phyloP scores from a whole-genome alignment of 2,888 invertebrate species.

The Drosophila phalerata region DNA sequence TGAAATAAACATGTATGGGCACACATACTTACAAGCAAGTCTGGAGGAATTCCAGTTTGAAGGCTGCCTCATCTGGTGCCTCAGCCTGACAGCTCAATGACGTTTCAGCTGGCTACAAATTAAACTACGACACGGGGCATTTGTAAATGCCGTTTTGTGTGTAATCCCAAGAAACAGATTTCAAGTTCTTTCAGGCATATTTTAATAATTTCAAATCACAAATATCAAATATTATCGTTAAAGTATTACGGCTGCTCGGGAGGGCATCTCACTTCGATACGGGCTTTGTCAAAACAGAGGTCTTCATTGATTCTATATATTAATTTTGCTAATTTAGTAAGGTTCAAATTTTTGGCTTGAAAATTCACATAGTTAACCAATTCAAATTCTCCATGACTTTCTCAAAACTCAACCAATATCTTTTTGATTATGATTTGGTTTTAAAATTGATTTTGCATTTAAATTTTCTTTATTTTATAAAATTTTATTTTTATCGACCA shows the following conservation, averaged over 20 bases:
- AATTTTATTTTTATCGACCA: too few relatives aligned
- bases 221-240: background rate
- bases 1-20: constrained; percentile 43
- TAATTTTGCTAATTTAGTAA: too few relatives aligned
- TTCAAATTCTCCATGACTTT: too few relatives aligned
- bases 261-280: too few relatives aligned
- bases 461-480: too few relatives aligned
- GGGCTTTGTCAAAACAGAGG: too few relatives aligned
- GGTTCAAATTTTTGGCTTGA: too few relatives aligned
- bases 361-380: too few relatives aligned
- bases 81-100: constrained; percentile 71
- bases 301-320: too few relatives aligned
- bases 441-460: too few relatives aligned
- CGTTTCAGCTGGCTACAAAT: constrained; percentile 40
- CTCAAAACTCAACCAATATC: too few relatives aligned
- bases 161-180: constrained; percentile 18
- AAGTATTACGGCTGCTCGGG: background rate
- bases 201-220: background rate
- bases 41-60: constrained; percentile 14
- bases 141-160: constrained; percentile 8
- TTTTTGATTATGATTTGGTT: too few relatives aligned
- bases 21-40: background rate
- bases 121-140: constrained; percentile 18
- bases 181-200: constrained; percentile 2
- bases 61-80: constrained; percentile 17